Conservation (phyloP, 30 jellyfish, hydroid and myxozoan species). For the Cassiopea xamachana region DNA sequence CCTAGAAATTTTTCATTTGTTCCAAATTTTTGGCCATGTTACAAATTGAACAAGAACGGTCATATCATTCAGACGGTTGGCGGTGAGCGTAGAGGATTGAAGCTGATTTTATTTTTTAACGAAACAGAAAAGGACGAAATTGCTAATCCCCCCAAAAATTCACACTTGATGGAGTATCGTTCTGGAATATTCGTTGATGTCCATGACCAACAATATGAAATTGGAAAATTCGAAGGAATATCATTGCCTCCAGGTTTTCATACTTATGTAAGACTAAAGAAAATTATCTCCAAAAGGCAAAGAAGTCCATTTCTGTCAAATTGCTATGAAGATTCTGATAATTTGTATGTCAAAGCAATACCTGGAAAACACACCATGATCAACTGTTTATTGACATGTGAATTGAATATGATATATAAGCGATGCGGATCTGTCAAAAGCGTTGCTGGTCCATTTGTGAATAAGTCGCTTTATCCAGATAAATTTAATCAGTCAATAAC, state of each 20-base stretch:
- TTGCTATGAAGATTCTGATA: constrained; percentile 21
- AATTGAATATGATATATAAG: background rate
- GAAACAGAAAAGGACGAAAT: background rate
- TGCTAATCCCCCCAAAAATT: background rate
- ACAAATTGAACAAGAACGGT: background rate
- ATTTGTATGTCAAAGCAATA: background rate
- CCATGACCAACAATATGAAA: constrained; percentile 6
- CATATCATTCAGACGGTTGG: background rate
- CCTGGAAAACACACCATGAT: constrained; percentile 4
- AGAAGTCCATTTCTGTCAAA: constrained; percentile 3
- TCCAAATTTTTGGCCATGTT: constrained; percentile 28
- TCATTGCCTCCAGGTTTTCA: constrained; percentile 10
- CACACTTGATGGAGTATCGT: background rate
- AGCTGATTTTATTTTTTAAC: background rate
- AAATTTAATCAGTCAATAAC: background rate
- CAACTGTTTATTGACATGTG: constrained; percentile 6
- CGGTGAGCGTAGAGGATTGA: constrained; percentile 3
- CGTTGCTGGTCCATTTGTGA: background rate
- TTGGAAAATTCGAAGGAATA: constrained; percentile 4
- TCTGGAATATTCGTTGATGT: constrained; percentile 19
- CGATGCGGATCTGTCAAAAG: background rate
- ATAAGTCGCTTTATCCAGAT: background rate
- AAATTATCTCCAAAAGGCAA: background rate
- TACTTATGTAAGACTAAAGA: background rate
- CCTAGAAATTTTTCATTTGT: constrained; percentile 8